Conservation (phyloP, 2,113 vertebrate genomes). For the Urocitellus parryii region DNA sequence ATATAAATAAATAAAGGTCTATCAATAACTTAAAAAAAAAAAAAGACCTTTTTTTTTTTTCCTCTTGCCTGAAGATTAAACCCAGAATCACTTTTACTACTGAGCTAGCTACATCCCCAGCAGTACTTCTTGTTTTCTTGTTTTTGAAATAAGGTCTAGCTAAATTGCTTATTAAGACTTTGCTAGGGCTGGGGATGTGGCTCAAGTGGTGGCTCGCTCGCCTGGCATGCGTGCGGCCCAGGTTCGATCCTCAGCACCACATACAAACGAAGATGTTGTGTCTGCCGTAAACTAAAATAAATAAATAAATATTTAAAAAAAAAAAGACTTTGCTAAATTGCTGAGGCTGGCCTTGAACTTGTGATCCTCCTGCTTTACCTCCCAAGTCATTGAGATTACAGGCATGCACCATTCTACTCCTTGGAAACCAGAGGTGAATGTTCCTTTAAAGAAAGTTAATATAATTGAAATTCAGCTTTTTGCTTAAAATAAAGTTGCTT, state of each 20-base stretch:
- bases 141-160: not conserved
- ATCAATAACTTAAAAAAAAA: too few species aligned
- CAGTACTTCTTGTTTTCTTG: not conserved
- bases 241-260: too few species aligned
- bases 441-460: not conserved
- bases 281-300: too few species aligned
- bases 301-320: too few species aligned
- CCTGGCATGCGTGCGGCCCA: too few species aligned
- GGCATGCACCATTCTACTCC: not conserved
- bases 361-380: not conserved
- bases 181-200: too few species aligned
- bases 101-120: not conserved
- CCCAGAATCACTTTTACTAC: not conserved
- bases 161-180: not conserved
- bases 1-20: too few species aligned
- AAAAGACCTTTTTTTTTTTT: not conserved
- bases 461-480: not conserved
- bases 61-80: not conserved
- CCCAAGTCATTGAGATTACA: not conserved
- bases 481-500: not conserved
- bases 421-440: not conserved
- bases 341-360: not conserved
- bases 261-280: too few species aligned
- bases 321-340: not conserved
- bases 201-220: too few species aligned